Evolutionary conservation across 2,888 invertebrate species (phyloP), one percentile per base, ranked within the genome.

Genomic region (Uropetala carovei): DNA sequence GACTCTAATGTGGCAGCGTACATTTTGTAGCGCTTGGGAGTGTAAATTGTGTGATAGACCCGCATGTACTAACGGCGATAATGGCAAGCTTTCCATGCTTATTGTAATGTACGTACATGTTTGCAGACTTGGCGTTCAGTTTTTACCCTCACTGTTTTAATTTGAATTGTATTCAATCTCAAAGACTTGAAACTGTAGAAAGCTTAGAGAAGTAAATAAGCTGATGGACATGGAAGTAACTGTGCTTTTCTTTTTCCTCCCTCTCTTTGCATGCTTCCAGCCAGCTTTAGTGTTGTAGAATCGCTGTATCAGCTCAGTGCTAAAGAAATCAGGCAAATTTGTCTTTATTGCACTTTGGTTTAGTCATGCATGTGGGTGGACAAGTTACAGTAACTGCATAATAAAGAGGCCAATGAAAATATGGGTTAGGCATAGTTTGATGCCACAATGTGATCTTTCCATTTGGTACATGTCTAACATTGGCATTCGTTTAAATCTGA

Each of bases 231-330:
- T 92, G 92, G 83, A 91, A 93, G 92, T 92, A 92, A 89, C 93
- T 92, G 93, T 93, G 93, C 93, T 93, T 93, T 93, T 93, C 93
- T 92, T 93, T 93, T 93, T 92, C 92, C 43, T 91, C 92, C 82
- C 93, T 93, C 92, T 93, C 93, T 93, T 92, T 93, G 93, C 93
- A 93, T 93, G 93, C 93, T 93, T 93, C 93, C 93, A 93, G 93
- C 92, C 93, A 93, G 93, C 93, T 93, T 93, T 93, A 92, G 93
- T 93, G 92, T 68, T 91, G 68, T 92, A 75, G 89, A 89, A 89
- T 89, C 89, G 89, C 89, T 89, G 89, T 89, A 89, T 89, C 89
- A 89, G 89, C 89, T 89, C 89, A 89, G 89, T 89, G 89, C 89
- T 89, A 89, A 75, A 89, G 64, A 89, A 89, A 43, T 89, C 89